These are phyloP conservation scores for Malthinus seriepunctatus DNA, from an alignment of 2,888 invertebrate species.

Conservation along the genomic window DNA sequence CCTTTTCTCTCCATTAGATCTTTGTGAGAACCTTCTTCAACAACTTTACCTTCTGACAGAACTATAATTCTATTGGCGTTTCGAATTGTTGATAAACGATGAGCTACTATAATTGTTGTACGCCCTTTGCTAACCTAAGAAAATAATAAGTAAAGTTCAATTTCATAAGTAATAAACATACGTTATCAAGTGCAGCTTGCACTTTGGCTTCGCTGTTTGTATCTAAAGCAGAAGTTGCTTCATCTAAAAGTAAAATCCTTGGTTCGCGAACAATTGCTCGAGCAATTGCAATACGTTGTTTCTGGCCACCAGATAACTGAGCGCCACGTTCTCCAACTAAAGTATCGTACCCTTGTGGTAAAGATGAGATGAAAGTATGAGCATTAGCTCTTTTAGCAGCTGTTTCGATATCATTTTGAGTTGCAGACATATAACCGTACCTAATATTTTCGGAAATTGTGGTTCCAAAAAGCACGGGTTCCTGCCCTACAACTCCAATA, in stretches of 20 bases:
- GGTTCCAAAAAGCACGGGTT: conserved; percentile 84
- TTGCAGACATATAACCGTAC: conserved; percentile 71
- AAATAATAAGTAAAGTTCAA: too few relatives aligned
- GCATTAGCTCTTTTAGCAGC: conserved; percentile 79
- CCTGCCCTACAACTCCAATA: conserved; percentile 90
- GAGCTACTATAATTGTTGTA: conserved; percentile 80
- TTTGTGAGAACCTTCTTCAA: conserved; percentile 72
- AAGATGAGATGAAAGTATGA: conserved; percentile 72
- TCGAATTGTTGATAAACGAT: conserved; percentile 74
- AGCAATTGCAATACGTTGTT: conserved; percentile 89
- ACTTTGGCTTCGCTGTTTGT: conserved; percentile 85
- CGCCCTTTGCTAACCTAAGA: conserved; percentile 71
- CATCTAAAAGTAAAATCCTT: conserved; percentile 76
- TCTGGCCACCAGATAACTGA: conserved; percentile 86
- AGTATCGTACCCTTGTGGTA: conserved; percentile 81
- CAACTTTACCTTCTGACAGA: conserved; percentile 67
- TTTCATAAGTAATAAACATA: too few relatives aligned
- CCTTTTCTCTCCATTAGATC: conserved; percentile 67
- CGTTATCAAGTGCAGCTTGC: conserved; percentile 77
- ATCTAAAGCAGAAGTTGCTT: conserved; percentile 89
- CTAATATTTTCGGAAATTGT: conserved; percentile 84
- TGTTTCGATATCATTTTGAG: conserved; percentile 66
- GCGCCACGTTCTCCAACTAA: conserved; percentile 85
- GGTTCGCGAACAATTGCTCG: conserved; percentile 84
- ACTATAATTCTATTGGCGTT: conserved; percentile 75